These are phyloP conservation scores for Amia ocellicauda DNA, from an alignment of 2,113 vertebrate species.

Conservation along the genomic window DNA sequence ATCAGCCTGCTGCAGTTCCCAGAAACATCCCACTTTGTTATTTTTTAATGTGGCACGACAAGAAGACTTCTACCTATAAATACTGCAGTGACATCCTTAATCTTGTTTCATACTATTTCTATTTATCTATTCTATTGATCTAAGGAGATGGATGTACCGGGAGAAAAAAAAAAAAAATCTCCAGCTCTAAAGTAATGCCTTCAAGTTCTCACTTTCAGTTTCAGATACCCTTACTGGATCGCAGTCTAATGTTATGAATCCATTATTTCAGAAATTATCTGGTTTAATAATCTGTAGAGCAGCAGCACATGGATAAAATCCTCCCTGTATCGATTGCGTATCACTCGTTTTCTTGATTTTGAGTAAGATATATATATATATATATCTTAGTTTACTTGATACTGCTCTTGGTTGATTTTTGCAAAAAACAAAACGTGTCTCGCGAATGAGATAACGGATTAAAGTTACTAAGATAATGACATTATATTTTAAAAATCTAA, in stretches of 20 bases:
- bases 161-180: neutral
- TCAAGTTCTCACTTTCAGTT: neutral
- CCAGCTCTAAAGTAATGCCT: conserved; percentile 7
- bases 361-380: conserved; percentile 20
- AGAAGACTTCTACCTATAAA: neutral
- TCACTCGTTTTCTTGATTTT: conserved; percentile 19
- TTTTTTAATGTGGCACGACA: conserved; percentile 33
- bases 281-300: conserved; percentile 24
- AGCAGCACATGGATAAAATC: conserved; percentile 23
- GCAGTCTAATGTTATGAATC: conserved; percentile 12
- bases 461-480: neutral
- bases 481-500: neutral
- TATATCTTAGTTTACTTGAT: conserved; percentile 1
- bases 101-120: neutral
- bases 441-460: conserved; percentile 14
- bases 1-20: too few species aligned
- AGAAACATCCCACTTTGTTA: conserved; percentile 1
- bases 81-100: conserved; percentile 5
- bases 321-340: conserved; percentile 21
- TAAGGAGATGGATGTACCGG: neutral
- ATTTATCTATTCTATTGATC: neutral
- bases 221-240: conserved; percentile 4
- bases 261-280: conserved; percentile 15
- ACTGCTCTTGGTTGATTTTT: conserved; percentile 9
- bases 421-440: conserved; percentile 6